Conservation (phyloP, 2,797 vertebrate genomes). For the Xiphorhynchus erythropygius region DNA sequence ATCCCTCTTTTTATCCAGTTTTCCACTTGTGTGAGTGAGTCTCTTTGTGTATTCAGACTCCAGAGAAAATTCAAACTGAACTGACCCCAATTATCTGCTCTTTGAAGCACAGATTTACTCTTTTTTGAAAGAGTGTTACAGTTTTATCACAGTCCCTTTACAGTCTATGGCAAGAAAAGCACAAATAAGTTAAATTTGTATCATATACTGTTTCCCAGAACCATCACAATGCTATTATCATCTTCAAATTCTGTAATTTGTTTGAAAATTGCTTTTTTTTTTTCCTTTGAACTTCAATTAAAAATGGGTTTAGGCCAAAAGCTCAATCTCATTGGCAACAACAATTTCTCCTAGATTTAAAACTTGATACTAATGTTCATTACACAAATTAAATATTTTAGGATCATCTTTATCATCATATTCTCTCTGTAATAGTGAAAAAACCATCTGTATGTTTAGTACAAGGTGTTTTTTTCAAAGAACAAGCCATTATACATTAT, state of each 20-base stretch:
- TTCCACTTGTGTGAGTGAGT: not conserved
- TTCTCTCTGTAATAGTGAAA: not conserved
- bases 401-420: not conserved
- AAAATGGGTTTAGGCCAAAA: not conserved
- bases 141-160: not conserved
- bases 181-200: not conserved
- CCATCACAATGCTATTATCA: not conserved
- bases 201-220: not conserved
- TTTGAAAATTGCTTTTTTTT: not conserved
- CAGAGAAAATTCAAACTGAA: not conserved
- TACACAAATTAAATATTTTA: not conserved
- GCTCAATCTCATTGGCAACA: not conserved
- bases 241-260: not conserved
- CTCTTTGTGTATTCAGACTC: not conserved
- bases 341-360: not conserved
- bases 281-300: not conserved
- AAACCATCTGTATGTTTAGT: not conserved
- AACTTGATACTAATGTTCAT: not conserved
- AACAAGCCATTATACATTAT: not conserved
- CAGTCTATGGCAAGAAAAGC: not conserved
- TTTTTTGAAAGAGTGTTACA: not conserved
- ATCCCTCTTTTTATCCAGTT: not conserved
- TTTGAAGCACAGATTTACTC: not conserved
- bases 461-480: not conserved
- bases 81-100: not conserved